Evolutionary conservation across 2,113 vertebrate species (phyloP), one percentile per base, ranked within the genome.

Genomic region (Melierax canorus): DNA sequence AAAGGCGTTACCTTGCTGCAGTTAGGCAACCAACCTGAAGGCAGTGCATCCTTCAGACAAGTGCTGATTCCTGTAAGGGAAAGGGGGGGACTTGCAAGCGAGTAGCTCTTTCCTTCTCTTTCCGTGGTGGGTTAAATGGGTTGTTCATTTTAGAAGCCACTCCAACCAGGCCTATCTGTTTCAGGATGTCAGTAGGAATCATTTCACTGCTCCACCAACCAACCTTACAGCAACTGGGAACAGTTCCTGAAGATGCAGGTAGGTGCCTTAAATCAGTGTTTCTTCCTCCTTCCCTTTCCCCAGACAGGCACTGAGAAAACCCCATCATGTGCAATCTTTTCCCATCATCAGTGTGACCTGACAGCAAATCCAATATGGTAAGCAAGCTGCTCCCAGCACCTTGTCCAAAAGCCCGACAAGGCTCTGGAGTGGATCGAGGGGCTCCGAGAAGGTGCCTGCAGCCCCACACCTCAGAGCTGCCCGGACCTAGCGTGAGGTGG

Each of bases 111-210:
- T 46, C 32, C 64, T 78, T 71, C 59, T 69, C 34, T 71, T 43
- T 30, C 50, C 0, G 0, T 48, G 48, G 11, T 41, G 58, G 15
- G 17, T 38, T 51, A 53, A 64, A 30, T 0, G 15, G 59, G 21
- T 5, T 59, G 29, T 39, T 66, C 11, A 2, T 86, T 81, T 87
- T 60, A 80, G 92, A 53, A 93, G 39, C 51, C 36, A 4, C 27
- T 87, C 51, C 92, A 91, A 39, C 66, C 66, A 68, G 66, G 19
- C 58, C 76, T 78, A 4, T 78, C 43, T 96, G 50, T 94, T 96
- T 85, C 94, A 95, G 94, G 92, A n/a, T 90, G 46, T 76, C 88
- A 75, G 63, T 88, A 94, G 63, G 86, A 92, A 45, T 81, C 60
- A 20, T 85, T 88, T 94, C 89, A 46, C 66, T 88, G 45, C 36